Evolutionary conservation across 2,888 invertebrate species (phyloP).

Genomic region (Brassicogethes aeneus): DNA sequence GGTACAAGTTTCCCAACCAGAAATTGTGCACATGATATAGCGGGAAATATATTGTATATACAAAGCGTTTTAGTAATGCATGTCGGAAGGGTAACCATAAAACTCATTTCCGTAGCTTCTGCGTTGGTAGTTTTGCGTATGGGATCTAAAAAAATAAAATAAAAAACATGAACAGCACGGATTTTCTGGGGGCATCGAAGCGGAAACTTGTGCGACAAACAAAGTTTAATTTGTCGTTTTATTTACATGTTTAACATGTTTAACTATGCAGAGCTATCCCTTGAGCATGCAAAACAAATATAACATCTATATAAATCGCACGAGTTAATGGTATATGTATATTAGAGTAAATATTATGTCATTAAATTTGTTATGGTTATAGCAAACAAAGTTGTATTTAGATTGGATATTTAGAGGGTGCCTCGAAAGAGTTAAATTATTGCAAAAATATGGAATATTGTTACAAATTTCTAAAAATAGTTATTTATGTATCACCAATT

Average conservation of each 20-base stretch:
- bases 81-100: slow-evolving; percentile 14
- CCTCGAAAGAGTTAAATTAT: too few relatives aligned
- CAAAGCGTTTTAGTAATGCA: slow-evolving; percentile 16
- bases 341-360: too few relatives aligned
- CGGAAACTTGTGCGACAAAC: background rate
- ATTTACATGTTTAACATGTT: background rate
- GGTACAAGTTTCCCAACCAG: background rate
- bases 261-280: slow-evolving; percentile 10
- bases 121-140: slow-evolving; percentile 6
- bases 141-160: slow-evolving; percentile 13
- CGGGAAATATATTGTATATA: slow-evolving; percentile 11
- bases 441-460: too few relatives aligned
- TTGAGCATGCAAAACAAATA: slow-evolving; percentile 8
- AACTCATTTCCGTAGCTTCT: slow-evolving; percentile 13
- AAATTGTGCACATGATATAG: background rate
- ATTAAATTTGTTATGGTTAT: too few relatives aligned
- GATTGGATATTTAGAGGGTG: too few relatives aligned
- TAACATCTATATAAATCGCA: slow-evolving; percentile 5
- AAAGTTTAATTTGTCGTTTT: background rate
- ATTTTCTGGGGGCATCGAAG: slow-evolving; percentile 1
- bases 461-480: too few relatives aligned
- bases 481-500: too few relatives aligned
- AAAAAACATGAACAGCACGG: background rate
- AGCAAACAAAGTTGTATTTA: too few relatives aligned
- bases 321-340: too few relatives aligned